A percentile compares a stretch with the other conserved stretches of the same genome.
phyloP scores from a whole-genome alignment of 2,797 vertebrate genomes.

The Oceanodroma leucorhoa region DNA sequence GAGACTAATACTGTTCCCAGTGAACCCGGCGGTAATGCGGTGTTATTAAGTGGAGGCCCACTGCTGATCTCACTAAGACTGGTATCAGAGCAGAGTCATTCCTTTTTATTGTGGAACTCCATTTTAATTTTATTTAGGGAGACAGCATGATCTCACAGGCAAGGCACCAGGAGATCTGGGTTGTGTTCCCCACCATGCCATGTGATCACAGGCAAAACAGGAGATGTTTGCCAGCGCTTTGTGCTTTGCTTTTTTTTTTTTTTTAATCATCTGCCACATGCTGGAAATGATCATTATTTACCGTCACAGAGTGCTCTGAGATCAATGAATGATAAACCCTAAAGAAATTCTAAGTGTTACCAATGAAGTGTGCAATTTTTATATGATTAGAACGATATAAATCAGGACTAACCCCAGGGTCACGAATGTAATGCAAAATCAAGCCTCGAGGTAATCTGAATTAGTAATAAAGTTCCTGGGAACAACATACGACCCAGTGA shows the following conservation, averaged over 20 bases:
- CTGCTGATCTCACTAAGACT: constrained; percentile 14
- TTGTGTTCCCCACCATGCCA: background rate
- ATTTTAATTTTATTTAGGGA: constrained; percentile 51
- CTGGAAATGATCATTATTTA: constrained; percentile 32
- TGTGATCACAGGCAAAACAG: constrained; percentile 23
- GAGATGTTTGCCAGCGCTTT: background rate
- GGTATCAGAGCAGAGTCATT: constrained; percentile 21
- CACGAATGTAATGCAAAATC: background rate
- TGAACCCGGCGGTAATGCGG: background rate
- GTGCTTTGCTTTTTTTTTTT: background rate
- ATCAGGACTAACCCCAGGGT: background rate
- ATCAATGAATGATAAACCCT: constrained; percentile 17
- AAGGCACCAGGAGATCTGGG: constrained; percentile 50
- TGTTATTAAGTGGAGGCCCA: background rate
- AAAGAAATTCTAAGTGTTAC: constrained; percentile 17
- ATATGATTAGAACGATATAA: background rate
- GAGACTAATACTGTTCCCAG: background rate
- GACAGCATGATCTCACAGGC: constrained; percentile 47
- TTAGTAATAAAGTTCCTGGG: background rate
- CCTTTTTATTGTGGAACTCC: constrained; percentile 18
- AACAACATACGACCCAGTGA: background rate
- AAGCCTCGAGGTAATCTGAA: background rate
- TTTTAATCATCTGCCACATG: background rate
- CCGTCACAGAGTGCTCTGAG: background rate
- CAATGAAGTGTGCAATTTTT: background rate